Percentiles rank a stretch among this genome's conserved stretches.
phyloP scores from a whole-genome alignment of 2,888 invertebrate genomes.

The Pinctada fucata region DNA sequence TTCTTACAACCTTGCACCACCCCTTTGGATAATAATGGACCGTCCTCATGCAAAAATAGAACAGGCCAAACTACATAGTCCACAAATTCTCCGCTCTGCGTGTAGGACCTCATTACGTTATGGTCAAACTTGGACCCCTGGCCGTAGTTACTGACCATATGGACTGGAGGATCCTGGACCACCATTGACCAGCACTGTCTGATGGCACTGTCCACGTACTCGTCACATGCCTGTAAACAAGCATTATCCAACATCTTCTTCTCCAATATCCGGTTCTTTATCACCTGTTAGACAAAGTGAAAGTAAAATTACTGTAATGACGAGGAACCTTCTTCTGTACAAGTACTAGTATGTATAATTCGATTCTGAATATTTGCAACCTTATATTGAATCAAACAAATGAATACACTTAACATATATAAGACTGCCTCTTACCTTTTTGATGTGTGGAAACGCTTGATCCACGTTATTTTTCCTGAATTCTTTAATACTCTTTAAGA shows the following conservation, averaged over 20 bases:
- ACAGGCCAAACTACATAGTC: conserved; percentile 23
- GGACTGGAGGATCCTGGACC: conserved; percentile 23
- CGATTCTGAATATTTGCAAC: no score
- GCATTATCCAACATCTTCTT: no score
- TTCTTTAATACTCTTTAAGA: background rate
- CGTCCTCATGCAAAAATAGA: conserved; percentile 10
- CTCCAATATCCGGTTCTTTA: no score
- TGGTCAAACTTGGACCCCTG: background rate
- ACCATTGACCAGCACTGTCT: conserved; percentile 20
- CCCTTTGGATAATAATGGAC: conserved; percentile 20
- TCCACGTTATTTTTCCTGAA: background rate
- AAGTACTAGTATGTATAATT: no score
- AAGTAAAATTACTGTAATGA: no score
- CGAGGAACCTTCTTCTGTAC: no score
- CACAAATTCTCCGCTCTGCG: conserved; percentile 9
- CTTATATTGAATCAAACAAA: no score
- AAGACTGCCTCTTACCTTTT: background rate
- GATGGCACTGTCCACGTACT: conserved; percentile 9
- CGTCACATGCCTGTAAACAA: conserved; percentile 3
- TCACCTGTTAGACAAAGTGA: no score
- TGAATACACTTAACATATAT: no score
- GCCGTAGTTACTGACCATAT: conserved; percentile 6
- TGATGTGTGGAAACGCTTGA: background rate
- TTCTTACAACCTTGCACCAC: conserved; percentile 17
- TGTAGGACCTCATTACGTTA: conserved; percentile 18